Percentiles rank a stretch among this genome's conserved stretches.
Conservation (phyloP, 2,113 vertebrate species). For the Psephotus haematonotus region DNA sequence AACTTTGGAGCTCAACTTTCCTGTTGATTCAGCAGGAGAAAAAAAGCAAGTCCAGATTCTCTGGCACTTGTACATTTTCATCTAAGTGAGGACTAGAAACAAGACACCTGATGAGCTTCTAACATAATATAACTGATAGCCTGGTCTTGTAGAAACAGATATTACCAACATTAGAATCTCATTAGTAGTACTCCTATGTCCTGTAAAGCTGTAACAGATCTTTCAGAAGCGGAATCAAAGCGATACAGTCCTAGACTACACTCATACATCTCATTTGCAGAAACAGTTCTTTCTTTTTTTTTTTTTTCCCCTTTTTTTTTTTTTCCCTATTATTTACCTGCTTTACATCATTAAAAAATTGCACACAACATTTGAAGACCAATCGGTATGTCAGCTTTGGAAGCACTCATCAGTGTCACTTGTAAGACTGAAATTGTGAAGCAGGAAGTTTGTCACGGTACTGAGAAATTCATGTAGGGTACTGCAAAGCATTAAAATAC, state of each 20-base stretch:
- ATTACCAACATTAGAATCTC: neutral
- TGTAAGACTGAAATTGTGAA: conserved; percentile 47
- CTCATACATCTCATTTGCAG: neutral
- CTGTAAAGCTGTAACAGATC: neutral
- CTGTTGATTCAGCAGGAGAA: neutral
- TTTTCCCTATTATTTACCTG: conserved; percentile 28
- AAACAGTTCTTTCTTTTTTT: neutral
- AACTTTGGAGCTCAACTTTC: neutral
- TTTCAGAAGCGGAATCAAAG: neutral
- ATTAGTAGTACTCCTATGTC: neutral
- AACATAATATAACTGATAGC: neutral
- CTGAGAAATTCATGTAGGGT: conserved; percentile 2
- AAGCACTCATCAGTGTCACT: conserved; percentile 47
- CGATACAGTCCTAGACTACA: neutral
- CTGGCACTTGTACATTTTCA: neutral
- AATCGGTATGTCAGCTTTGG: conserved; percentile 54
- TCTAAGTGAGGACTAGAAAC: neutral
- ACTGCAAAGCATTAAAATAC: conserved; percentile 19
- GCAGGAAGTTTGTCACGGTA: conserved; percentile 14
- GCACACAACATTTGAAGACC: conserved; percentile 49
- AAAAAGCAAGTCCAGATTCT: neutral
- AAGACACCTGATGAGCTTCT: neutral
- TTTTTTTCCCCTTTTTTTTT: neutral
- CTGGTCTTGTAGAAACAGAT: neutral
- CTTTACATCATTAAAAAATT: conserved; percentile 51